Evolutionary conservation across 2,113 vertebrate species (phyloP).

Genomic region (Pachycephala philippinensis): DNA sequence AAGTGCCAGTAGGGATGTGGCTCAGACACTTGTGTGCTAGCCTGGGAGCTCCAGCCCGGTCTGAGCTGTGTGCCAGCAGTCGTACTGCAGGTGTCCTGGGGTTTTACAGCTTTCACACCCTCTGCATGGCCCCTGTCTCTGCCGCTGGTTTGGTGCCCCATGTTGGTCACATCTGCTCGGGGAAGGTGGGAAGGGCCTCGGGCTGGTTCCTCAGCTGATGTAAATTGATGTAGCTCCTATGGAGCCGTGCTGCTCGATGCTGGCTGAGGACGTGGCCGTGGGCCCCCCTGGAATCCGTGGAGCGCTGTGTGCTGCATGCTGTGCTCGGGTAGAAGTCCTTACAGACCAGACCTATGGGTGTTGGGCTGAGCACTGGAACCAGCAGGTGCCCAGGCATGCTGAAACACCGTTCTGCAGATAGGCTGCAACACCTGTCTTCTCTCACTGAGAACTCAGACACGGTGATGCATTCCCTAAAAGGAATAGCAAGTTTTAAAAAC

Average conservation of each 20-base stretch:
- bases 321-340: background rate
- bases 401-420: background rate
- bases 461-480: background rate
- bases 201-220: background rate
- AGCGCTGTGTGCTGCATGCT: background rate
- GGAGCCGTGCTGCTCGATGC: background rate
- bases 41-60: background rate
- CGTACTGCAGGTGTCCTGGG: accelerated
- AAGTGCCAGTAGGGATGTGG: background rate
- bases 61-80: background rate
- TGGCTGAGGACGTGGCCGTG: background rate
- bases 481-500: background rate
- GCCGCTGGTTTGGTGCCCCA: accelerated
- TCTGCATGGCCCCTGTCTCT: background rate
- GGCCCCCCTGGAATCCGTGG: background rate
- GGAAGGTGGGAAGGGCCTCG: background rate
- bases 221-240: constrained; percentile 19
- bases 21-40: background rate
- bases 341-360: background rate
- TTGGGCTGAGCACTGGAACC: background rate
- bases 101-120: accelerated
- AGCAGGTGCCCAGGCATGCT: background rate
- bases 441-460: accelerated
- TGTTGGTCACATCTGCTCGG: accelerated
- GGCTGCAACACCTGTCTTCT: background rate